Percentiles rank a stretch among this genome's conserved stretches.
Conservation (phyloP, 92 coral and sea anemone genomes). For the Epizoanthus rinbou region DNA sequence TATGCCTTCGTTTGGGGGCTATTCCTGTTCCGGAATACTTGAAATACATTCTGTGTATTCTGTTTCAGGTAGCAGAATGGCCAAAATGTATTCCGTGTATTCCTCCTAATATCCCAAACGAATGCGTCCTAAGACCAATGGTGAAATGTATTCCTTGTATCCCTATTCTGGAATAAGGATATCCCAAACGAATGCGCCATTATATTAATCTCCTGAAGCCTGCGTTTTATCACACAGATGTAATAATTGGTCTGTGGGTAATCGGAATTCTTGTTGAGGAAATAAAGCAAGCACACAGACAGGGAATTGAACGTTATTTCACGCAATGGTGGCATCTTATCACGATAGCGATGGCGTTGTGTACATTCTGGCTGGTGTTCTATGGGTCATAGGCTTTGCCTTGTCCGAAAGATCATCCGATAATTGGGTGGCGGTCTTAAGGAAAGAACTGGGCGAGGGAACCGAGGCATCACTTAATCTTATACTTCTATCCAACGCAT, state of each 20-base stretch:
- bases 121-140: too few relatives aligned
- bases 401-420: slow-evolving; percentile 51
- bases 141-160: too few relatives aligned
- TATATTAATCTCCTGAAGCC: neutral
- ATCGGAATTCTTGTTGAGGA: slow-evolving; percentile 81
- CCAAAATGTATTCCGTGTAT: too few relatives aligned
- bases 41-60: too few relatives aligned
- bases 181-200: too few relatives aligned
- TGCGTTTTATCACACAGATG: slow-evolving; percentile 38
- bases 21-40: too few relatives aligned
- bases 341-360: slow-evolving; percentile 56
- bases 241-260: slow-evolving; percentile 71
- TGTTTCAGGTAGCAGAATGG: too few relatives aligned
- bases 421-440: slow-evolving; percentile 48
- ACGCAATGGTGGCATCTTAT: slow-evolving; percentile 89
- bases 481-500: slow-evolving; percentile 74
- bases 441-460: neutral
- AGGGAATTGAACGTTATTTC: slow-evolving; percentile 72
- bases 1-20: too few relatives aligned
- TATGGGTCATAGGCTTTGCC: slow-evolving; percentile 74
- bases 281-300: slow-evolving; percentile 61
- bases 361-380: slow-evolving; percentile 63
- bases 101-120: too few relatives aligned
- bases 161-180: too few relatives aligned
- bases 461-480: slow-evolving; percentile 53